Evolutionary conservation across 2,888 invertebrate genomes (phyloP), one percentile per base, ranked within the genome.

Genomic region (Macaria notata): DNA sequence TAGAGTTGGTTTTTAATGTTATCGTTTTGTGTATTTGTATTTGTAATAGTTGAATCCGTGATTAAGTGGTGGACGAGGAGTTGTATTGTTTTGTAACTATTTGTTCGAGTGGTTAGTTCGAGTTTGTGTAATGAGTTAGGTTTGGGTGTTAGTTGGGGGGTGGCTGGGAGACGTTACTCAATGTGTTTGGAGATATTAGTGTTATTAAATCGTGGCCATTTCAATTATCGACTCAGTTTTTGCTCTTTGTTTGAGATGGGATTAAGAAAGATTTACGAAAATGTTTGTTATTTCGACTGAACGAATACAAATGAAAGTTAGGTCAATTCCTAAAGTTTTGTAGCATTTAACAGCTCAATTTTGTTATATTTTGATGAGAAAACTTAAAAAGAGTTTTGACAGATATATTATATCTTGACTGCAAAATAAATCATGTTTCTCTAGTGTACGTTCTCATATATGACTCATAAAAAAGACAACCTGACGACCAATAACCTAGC

Each of bases 41-140:
- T 66, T 70, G 63, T 67, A 74, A 73, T 72, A 70, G 72, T 69
- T 65, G 73, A 71, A 75, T 71, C 72, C 69, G 69, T 76, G 76
- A 81, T 79, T 78, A 76, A 76, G 77, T 74, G 67, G 47, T 67
- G 65, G 62, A 62, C 69, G 69, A 64, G 68, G 64, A 73, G 69
- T 64, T 65, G 53, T 66, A 69, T 73, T 61, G 64, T 74, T 74
- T 70, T 65, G 68, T 68, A 73, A 73, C 63, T 61, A 47, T 75
- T 66, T 61, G 64, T 60, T 65, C 69, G 65, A 73, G 67, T 63
- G 59, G 63, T 71, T 70, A 62, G 55, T 57, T 64, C 55, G 31
- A 42, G 68, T 55, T 64, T 53, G 44, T 59, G 66, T 70, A 70
- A 69, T 71, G 55, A 68, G 60, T 54, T 68, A 62, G 63, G 69